Evolutionary conservation across 2,797 vertebrate species (phyloP).

Genomic region (Cynopterus sphinx): DNA sequence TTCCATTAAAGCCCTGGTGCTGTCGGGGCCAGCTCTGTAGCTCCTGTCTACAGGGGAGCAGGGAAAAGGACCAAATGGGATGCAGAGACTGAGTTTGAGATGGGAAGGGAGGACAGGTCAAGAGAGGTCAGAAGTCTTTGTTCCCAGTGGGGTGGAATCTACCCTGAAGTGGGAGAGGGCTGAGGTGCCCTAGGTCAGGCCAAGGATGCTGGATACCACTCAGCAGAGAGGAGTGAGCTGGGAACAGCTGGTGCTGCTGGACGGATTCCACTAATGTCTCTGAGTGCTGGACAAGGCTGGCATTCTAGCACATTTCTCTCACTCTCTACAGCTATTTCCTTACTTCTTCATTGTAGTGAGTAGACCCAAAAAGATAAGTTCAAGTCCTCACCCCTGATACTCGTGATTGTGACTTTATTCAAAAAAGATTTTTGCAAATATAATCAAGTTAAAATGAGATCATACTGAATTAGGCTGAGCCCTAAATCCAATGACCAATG

Average conservation of each 20-base stretch:
- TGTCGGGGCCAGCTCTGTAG: background rate
- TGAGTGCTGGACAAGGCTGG: background rate
- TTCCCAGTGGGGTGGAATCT: background rate
- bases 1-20: background rate
- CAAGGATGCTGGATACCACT: background rate
- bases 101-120: background rate
- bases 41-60: background rate
- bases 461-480: background rate
- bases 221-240: background rate
- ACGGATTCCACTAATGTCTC: background rate
- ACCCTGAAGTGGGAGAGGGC: background rate
- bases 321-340: background rate
- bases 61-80: background rate
- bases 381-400: background rate
- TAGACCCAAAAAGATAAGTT: background rate
- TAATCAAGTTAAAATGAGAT: conserved; percentile 9
- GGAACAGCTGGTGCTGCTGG: background rate
- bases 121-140: background rate
- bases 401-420: background rate
- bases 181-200: background rate
- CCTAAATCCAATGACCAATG: background rate
- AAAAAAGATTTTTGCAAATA: conserved; percentile 10
- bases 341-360: background rate
- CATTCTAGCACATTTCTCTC: background rate
- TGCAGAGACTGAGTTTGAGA: background rate